Conservation (phyloP, 2,797 vertebrate species). For the Sparidentex hasta region DNA sequence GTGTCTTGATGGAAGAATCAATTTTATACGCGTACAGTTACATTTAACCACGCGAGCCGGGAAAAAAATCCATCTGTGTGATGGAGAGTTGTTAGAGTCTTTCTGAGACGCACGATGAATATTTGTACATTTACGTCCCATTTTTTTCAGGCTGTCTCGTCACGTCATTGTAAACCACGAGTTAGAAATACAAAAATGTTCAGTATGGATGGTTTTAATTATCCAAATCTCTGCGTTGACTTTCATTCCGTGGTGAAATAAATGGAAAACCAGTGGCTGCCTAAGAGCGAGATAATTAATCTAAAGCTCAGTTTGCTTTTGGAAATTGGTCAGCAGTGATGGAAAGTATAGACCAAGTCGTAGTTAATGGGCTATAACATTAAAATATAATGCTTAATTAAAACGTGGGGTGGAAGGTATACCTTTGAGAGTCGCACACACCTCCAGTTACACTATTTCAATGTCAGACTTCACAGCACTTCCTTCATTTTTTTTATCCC, state of each 20-base stretch:
- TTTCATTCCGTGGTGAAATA: not conserved
- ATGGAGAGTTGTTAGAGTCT: too few relatives aligned
- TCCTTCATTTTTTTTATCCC: not conserved
- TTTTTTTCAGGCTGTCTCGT: not conserved
- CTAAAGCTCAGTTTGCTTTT: constrained; percentile 19
- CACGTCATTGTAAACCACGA: not conserved
- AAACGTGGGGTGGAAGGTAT: constrained; percentile 7
- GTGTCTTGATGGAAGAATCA: not conserved
- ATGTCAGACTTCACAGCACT: not conserved
- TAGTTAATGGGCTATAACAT: constrained; percentile 45
- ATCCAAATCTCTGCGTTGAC: constrained; percentile 2
- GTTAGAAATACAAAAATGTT: not conserved
- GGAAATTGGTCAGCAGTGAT: constrained; percentile 13
- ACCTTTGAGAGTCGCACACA: constrained; percentile 15
- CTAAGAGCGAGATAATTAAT: constrained; percentile 4
- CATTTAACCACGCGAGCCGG: not conserved
- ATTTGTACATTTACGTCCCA: too few relatives aligned
- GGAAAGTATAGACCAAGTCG: constrained; percentile 20
- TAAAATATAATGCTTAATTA: constrained; percentile 39
- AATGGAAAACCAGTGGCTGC: not conserved
- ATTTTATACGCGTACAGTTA: not conserved
- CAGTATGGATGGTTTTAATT: not conserved
- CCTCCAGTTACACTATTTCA: not conserved
- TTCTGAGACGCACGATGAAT: too few relatives aligned
- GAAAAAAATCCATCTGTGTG: too few relatives aligned